Evolutionary conservation across 2,113 vertebrate genomes (phyloP).

Genomic region (Oreochromis aureus): DNA sequence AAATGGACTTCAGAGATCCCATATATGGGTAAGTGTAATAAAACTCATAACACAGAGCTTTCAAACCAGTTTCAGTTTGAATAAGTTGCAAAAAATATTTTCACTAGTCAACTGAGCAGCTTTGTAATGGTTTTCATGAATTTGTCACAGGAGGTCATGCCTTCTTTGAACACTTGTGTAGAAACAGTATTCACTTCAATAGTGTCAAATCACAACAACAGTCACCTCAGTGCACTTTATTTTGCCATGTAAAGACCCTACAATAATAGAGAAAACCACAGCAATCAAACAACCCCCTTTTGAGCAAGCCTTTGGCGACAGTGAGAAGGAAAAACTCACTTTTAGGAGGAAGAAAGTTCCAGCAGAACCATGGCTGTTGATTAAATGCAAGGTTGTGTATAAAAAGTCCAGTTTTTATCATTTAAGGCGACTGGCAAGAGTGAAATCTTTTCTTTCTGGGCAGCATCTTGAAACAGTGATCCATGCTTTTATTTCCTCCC

Average conservation of each 20-base stretch:
- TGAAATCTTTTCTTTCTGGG: neutral
- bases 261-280: neutral
- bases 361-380: neutral
- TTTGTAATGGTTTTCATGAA: neutral
- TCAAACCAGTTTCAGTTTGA: neutral
- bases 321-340: neutral
- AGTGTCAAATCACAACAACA: neutral
- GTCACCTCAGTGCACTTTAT: neutral
- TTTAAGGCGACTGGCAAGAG: neutral
- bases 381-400: neutral
- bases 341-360: neutral
- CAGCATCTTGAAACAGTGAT: neutral
- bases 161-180: neutral
- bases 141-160: neutral
- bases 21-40: constrained; percentile 72
- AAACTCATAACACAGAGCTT: neutral
- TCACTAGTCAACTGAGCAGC: neutral
- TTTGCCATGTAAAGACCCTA: neutral
- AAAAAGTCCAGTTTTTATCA: neutral
- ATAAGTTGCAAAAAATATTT: neutral
- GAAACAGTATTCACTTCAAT: neutral
- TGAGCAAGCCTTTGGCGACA: neutral
- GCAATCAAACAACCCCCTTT: neutral
- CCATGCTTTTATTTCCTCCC: neutral
- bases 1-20: constrained; percentile 86